These are phyloP conservation scores for Coelopa pilipes DNA, from an alignment of 2,888 invertebrate genomes.

Conservation along the genomic window DNA sequence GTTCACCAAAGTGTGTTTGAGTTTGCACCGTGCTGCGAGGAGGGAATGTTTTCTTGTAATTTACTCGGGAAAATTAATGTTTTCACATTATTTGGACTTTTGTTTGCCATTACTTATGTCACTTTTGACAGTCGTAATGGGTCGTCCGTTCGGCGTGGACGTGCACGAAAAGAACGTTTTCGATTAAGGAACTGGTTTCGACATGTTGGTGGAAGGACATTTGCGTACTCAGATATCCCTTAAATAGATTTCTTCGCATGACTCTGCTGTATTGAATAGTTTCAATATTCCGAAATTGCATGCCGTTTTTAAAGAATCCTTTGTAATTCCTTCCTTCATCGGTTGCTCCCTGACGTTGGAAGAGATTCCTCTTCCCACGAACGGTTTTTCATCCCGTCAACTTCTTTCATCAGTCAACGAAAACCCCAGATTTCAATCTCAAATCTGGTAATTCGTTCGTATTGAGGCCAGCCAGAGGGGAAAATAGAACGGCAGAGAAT, in stretches of 20 bases:
- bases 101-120: conserved; percentile 34
- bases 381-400: no score
- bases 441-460: not conserved
- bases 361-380: no score
- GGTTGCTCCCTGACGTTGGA: no score
- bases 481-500: not conserved
- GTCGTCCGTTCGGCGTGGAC: not conserved
- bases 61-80: conserved; percentile 28
- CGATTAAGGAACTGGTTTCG: not conserved
- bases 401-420: no score
- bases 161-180: not conserved
- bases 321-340: no score
- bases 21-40: conserved; percentile 14
- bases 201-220: not conserved
- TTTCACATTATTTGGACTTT: conserved; percentile 35
- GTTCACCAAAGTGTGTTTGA: conserved; percentile 29
- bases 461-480: not conserved
- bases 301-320: no score
- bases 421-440: no score
- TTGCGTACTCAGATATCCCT: no score
- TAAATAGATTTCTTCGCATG: no score
- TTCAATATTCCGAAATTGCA: no score
- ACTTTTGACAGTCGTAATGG: conserved; percentile 29
- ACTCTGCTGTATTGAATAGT: no score
- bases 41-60: conserved; percentile 20